phyloP scores from a whole-genome alignment of 1,140 invertebrate genomes.

The Drosophila athabasca region DNA sequence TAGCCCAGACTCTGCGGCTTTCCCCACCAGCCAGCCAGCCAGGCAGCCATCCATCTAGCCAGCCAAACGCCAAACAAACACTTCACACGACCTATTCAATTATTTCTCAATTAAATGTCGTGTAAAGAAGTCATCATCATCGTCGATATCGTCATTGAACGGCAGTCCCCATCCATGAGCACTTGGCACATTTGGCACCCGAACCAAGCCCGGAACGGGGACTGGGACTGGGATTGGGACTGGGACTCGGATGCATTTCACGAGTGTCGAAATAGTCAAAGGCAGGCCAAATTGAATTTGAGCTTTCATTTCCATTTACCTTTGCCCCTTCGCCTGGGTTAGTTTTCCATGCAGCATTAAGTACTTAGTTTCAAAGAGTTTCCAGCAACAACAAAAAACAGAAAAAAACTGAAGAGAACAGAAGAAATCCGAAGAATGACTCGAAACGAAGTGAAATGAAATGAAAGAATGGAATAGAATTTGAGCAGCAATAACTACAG shows the following conservation, averaged over 20 bases:
- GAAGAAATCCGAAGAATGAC: background rate
- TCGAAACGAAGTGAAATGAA: constrained; percentile 18
- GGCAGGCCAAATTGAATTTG: constrained; percentile 72
- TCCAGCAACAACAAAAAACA: constrained; percentile 10
- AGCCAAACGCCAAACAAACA: constrained; percentile 74
- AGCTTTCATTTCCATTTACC: constrained; percentile 64
- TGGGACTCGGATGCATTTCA: constrained; percentile 20
- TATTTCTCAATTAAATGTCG: constrained; percentile 82
- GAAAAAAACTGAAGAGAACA: too few relatives aligned
- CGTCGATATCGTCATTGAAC: constrained; percentile 20
- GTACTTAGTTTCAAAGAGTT: constrained; percentile 56
- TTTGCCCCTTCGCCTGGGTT: constrained; percentile 36
- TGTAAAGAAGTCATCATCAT: constrained; percentile 71
- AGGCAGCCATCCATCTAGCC: constrained; percentile 36
- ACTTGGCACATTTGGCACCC: constrained; percentile 68
- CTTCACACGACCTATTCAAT: constrained; percentile 81
- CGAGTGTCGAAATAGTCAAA: constrained; percentile 49
- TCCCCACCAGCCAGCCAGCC: background rate
- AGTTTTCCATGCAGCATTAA: constrained; percentile 40
- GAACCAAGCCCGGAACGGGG: background rate
- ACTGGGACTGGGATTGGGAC: background rate
- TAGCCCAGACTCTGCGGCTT: constrained; percentile 12
- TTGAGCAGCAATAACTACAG: background rate
- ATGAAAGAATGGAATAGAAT: constrained; percentile 3
- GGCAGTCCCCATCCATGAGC: constrained; percentile 23